These are phyloP conservation scores for Microtus pennsylvanicus DNA, from an alignment of 2,113 vertebrate species.

Conservation along the genomic window DNA sequence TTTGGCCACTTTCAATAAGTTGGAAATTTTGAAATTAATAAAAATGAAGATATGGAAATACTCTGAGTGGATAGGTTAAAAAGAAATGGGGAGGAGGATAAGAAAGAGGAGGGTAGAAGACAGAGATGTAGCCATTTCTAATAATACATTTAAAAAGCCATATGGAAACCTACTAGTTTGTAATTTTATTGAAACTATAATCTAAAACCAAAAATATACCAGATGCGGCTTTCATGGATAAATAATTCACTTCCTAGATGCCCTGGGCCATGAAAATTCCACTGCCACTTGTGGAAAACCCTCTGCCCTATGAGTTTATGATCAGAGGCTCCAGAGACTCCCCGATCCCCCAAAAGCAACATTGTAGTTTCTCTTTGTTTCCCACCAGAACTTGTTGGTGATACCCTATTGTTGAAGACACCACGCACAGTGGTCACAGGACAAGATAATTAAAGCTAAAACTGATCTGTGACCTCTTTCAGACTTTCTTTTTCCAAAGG, in stretches of 20 bases:
- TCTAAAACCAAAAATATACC: not conserved
- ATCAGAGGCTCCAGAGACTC: too few relatives aligned
- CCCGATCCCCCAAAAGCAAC: not conserved
- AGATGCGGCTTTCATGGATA: not conserved
- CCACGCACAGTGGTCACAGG: not conserved
- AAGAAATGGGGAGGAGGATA: not conserved
- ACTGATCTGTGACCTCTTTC: not conserved
- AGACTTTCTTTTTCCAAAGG: not conserved
- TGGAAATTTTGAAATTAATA: not conserved
- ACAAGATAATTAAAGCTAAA: not conserved
- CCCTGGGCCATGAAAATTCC: not conserved
- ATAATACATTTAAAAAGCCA: not conserved
- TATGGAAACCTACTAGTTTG: not conserved
- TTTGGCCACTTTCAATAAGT: not conserved
- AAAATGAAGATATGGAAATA: not conserved
- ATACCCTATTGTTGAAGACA: not conserved
- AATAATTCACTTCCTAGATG: not conserved
- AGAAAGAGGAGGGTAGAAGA: not conserved
- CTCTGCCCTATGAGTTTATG: not conserved
- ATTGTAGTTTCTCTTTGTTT: not conserved
- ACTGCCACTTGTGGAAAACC: not conserved
- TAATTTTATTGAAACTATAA: not conserved
- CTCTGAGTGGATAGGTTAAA: not conserved
- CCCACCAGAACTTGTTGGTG: not conserved
- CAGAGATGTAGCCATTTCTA: not conserved